Base-by-base conservation (phyloP, 2,888 invertebrate species). In the Aphidoletes aphidimyza region DNA sequence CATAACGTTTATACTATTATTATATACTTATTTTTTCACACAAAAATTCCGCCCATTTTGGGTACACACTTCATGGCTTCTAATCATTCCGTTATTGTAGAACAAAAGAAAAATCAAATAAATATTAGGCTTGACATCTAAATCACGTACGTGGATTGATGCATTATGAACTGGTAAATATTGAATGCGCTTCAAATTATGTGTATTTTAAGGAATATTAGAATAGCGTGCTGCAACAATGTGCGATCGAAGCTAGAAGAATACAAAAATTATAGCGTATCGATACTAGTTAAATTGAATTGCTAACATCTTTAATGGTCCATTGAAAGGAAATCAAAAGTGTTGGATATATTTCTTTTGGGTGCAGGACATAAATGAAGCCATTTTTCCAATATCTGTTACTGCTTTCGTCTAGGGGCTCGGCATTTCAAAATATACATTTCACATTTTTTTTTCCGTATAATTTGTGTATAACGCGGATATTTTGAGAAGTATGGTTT, bases 201-300 rank as follows among this genome's bases (percentile, higher is more conserved):
- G 54, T 47, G 47, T 47, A 47, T 26, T 22, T 8, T 5, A 54
- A 54, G 3, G 22, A 26, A 47, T 54, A 54, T 22, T n/a, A n/a
- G n/a, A n/a, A 30, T 30, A 69, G 69, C 69, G 69, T 69, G 69
- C 69, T 69, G 69, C 69, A 69, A 69, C 69, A 69, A 69, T 30
- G 69, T 69, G 69, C 69, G 14, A 30, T 30, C 69, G 34, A 69
- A 9, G 69, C 69, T 30, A 69, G 69, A 30, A 14, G 47, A 17
- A 47, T 19, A 47, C 11, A 14, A 17, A 17, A 3, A 14, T 47
- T 39, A 39, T 39, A 39, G 47, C 6, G 17, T 47, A 47, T 17
- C 47, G 54, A 54, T 54, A 26, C 14, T 54, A 26, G 22, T 6
- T 14, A 2, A 47, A 17, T 19, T 19, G 47, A 47, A 47, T 47